These are phyloP conservation scores for Agrochola lota DNA, from an alignment of 2,888 invertebrate genomes.

Conservation along the genomic window DNA sequence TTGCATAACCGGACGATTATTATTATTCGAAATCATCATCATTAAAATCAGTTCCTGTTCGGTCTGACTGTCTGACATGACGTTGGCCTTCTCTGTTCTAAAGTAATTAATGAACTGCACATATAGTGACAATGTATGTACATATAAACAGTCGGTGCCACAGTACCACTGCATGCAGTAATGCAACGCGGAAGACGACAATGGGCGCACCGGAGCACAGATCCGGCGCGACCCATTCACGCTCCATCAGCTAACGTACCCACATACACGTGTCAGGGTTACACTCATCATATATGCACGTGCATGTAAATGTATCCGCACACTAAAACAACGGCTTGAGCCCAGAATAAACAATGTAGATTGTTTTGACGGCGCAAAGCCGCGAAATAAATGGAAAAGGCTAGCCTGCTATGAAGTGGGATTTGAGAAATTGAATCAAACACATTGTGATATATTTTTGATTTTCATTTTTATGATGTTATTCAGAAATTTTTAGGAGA, in stretches of 20 bases:
- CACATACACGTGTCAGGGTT: conserved; percentile 71
- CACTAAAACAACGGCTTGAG: conserved; percentile 42
- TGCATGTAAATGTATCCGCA: conserved; percentile 43
- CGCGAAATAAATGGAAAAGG: conserved; percentile 58
- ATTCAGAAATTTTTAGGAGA: conserved; percentile 22
- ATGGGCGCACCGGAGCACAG: conserved; percentile 84
- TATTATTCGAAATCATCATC: conserved; percentile 20
- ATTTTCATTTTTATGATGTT: conserved; percentile 45
- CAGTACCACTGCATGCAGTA: conserved; percentile 58
- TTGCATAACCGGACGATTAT: neutral
- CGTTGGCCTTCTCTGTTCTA: conserved; percentile 17
- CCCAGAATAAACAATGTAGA: conserved; percentile 54
- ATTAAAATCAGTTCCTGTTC: conserved; percentile 32
- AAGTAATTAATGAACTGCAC: conserved; percentile 42
- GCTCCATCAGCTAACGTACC: conserved; percentile 82
- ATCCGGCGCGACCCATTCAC: conserved; percentile 86
- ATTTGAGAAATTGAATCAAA: conserved; percentile 57
- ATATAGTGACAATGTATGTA: neutral
- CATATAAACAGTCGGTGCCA: conserved; percentile 18
- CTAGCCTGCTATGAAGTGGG: conserved; percentile 40
- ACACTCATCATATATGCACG: conserved; percentile 45
- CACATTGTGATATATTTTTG: conserved; percentile 54
- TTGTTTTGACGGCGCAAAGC: conserved; percentile 61
- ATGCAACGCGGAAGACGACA: conserved; percentile 85
- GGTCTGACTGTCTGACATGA: conserved; percentile 17